These are phyloP conservation scores for Drepana falcataria DNA, from an alignment of 2,888 invertebrate genomes.

Conservation along the genomic window DNA sequence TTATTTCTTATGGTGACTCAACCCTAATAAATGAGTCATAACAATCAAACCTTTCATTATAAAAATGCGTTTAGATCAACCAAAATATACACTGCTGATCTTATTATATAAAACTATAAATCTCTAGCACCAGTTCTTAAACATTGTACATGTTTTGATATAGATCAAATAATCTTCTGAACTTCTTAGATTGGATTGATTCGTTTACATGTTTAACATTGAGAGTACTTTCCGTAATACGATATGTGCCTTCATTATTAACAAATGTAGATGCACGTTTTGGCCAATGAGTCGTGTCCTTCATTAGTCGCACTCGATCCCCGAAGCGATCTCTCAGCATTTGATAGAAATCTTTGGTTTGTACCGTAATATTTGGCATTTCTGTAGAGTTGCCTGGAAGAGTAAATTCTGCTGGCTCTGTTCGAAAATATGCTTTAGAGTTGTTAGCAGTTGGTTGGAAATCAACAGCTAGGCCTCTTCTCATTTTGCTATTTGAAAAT, in stretches of 20 bases:
- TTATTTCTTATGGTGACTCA: no score
- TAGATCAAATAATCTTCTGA: background rate
- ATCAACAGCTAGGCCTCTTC: no score
- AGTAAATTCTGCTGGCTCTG: background rate
- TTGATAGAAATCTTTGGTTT: constrained; percentile 57
- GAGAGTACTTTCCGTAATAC: background rate
- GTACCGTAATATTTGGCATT: constrained; percentile 21
- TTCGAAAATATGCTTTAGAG: no score
- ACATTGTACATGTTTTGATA: background rate
- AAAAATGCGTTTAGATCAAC: no score
- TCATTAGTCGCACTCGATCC: constrained; percentile 33
- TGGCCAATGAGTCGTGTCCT: constrained; percentile 47
- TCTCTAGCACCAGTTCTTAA: no score
- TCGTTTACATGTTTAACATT: background rate
- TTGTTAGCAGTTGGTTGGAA: no score
- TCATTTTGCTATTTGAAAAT: constrained; percentile 4
- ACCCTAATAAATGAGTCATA: no score
- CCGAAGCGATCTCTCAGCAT: constrained; percentile 51
- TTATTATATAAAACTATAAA: no score
- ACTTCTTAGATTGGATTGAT: background rate
- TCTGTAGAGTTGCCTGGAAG: background rate
- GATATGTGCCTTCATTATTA: background rate
- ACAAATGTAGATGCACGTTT: constrained; percentile 5
- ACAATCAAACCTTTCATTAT: no score
- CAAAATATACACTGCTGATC: no score